Evolutionary conservation across 2,797 vertebrate species (phyloP).

Genomic region (Stomatorhinus walkeri): DNA sequence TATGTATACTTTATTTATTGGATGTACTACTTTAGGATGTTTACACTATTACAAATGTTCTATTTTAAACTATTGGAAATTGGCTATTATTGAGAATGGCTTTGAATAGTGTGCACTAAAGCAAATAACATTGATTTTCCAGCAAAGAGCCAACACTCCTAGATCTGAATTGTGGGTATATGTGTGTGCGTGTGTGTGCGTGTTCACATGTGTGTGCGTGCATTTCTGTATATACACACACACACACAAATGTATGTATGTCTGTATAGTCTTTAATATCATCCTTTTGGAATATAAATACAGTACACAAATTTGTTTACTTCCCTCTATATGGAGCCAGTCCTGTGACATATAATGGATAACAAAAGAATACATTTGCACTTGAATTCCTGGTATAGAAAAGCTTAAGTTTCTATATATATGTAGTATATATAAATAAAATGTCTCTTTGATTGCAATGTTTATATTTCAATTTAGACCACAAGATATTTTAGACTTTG

Average conservation of each 20-base stretch:
- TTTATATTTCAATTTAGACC: constrained; percentile 28
- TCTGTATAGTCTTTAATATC: not conserved
- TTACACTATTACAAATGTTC: constrained; percentile 23
- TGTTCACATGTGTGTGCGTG: constrained; percentile 33
- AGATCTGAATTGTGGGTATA: constrained; percentile 29
- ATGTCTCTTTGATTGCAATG: constrained; percentile 47
- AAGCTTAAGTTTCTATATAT: constrained; percentile 58
- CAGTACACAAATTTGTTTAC: constrained; percentile 46
- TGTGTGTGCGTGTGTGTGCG: constrained; percentile 23
- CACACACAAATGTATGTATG: constrained; percentile 19
- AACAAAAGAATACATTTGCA: constrained; percentile 49
- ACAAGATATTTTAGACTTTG: constrained; percentile 23
- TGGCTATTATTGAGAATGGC: constrained; percentile 38
- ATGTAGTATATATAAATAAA: constrained; percentile 67
- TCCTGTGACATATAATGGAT: constrained; percentile 59
- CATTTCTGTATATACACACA: constrained; percentile 27
- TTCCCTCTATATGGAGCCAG: constrained; percentile 45
- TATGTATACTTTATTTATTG: constrained; percentile 20
- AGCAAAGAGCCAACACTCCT: constrained; percentile 38
- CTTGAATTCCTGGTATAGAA: constrained; percentile 58
- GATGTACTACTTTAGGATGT: constrained; percentile 23
- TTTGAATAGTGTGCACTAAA: constrained; percentile 59
- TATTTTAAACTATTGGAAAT: constrained; percentile 28
- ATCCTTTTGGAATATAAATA: constrained; percentile 45
- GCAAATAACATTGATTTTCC: constrained; percentile 47